Conservation (phyloP, 2,888 invertebrate species). For the Euspilapteryx auroguttella region DNA sequence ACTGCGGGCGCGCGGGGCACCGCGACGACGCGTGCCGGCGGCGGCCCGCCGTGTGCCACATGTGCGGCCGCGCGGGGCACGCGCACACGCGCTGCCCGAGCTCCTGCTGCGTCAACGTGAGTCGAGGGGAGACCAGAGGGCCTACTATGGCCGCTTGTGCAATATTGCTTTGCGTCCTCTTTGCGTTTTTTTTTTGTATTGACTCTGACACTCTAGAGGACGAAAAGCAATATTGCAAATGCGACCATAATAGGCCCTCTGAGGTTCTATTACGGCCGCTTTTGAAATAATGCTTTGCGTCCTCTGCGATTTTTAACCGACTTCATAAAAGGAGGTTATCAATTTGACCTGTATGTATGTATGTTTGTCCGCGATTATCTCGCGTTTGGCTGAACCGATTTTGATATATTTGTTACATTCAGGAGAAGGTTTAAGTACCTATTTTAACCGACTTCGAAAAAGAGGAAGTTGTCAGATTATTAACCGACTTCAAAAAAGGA, state of each 20-base stretch:
- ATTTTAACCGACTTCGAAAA: too few relatives aligned
- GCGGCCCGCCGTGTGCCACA: constrained; percentile 61
- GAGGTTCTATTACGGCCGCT: background rate
- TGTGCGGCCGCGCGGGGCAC: constrained; percentile 71
- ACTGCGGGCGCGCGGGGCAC: constrained; percentile 69
- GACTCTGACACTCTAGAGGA: background rate
- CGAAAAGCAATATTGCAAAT: background rate
- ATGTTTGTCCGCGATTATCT: too few relatives aligned
- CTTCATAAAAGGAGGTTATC: too few relatives aligned
- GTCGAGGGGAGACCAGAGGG: too few relatives aligned
- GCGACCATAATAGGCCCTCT: background rate
- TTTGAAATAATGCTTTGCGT: background rate
- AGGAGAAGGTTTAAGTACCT: too few relatives aligned
- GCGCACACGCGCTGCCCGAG: constrained; percentile 67
- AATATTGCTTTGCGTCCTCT: background rate
- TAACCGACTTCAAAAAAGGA: too few relatives aligned
- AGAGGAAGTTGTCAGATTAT: too few relatives aligned
- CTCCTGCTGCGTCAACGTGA: constrained; percentile 71
- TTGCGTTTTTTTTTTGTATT: background rate
- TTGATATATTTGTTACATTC: too few relatives aligned
- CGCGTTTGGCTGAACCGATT: too few relatives aligned
- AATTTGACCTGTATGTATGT: too few relatives aligned
- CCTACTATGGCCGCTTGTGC: too few relatives aligned
- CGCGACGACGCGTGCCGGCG: constrained; percentile 58
- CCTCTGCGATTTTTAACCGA: too few relatives aligned